Evolutionary conservation across 2,113 vertebrate species (phyloP).

Genomic region (Prionailurus bengalensis): DNA sequence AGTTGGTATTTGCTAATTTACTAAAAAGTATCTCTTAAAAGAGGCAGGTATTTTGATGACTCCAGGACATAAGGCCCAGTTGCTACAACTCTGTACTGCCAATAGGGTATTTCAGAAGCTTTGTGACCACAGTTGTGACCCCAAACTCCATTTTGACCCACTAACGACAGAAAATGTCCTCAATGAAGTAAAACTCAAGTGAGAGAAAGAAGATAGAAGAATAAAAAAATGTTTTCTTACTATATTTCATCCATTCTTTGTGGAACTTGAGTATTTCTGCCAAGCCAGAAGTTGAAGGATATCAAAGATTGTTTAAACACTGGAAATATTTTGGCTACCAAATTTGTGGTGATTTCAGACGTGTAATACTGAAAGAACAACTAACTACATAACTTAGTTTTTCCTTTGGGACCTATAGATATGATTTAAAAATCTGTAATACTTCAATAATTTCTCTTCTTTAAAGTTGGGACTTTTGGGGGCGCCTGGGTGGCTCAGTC

Average conservation of each 20-base stretch:
- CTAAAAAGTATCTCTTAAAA: neutral
- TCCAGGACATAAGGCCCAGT: neutral
- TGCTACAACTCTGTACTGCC: neutral
- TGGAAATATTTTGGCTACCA: neutral
- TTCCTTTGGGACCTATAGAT: neutral
- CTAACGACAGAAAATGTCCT: neutral
- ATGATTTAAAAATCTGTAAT: neutral
- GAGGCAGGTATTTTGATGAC: neutral
- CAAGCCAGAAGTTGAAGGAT: conserved; percentile 1
- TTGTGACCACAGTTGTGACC: neutral
- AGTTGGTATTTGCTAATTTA: conserved; percentile 25
- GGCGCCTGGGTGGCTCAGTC: too few relatives aligned
- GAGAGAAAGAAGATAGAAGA: conserved; percentile 36
- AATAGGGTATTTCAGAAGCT: neutral
- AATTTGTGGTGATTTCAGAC: conserved; percentile 1
- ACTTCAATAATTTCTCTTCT: conserved; percentile 34
- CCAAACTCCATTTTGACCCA: neutral
- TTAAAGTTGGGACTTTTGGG: neutral
- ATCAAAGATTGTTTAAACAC: neutral
- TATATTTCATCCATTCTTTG: conserved; percentile 33
- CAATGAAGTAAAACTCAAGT: neutral
- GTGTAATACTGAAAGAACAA: neutral
- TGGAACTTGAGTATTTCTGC: neutral
- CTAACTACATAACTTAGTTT: neutral
- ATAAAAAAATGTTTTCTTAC: neutral